Conservation (phyloP, 2,797 vertebrate species). For the Poecilia gillii region DNA sequence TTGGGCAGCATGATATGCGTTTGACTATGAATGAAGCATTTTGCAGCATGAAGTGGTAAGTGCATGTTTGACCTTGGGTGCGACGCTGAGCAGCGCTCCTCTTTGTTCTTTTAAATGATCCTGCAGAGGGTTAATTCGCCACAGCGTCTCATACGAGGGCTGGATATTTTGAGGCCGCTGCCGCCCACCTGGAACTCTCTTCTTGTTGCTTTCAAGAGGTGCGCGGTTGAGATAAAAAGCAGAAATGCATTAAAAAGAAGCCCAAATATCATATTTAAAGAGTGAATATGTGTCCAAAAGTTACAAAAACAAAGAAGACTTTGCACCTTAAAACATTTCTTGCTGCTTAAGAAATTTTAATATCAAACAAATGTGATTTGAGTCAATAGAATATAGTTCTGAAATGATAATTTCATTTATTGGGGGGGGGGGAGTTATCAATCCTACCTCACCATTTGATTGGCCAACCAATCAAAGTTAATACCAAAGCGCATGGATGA, state of each 20-base stretch:
- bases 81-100: constrained; percentile 12
- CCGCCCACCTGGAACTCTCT: constrained; percentile 11
- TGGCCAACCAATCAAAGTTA: background rate
- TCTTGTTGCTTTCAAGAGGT: constrained; percentile 12
- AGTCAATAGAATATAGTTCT: background rate
- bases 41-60: constrained; percentile 60
- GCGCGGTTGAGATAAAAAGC: background rate
- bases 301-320: background rate
- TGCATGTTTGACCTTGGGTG: constrained; percentile 54
- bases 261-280: background rate
- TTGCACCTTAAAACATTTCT: background rate
- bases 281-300: background rate
- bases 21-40: constrained; percentile 60
- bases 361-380: background rate
- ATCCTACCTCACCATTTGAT: background rate
- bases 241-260: background rate
- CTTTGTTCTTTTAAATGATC: constrained; percentile 23
- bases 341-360: background rate
- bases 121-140: constrained; percentile 20
- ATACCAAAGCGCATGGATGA: background rate
- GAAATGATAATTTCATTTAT: background rate
- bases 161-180: constrained; percentile 10
- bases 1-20: constrained; percentile 57
- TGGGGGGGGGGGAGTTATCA: rapidly evolving
- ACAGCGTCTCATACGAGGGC: background rate